Conservation (phyloP, 2,888 invertebrate genomes). For the Parelbella ahira region DNA sequence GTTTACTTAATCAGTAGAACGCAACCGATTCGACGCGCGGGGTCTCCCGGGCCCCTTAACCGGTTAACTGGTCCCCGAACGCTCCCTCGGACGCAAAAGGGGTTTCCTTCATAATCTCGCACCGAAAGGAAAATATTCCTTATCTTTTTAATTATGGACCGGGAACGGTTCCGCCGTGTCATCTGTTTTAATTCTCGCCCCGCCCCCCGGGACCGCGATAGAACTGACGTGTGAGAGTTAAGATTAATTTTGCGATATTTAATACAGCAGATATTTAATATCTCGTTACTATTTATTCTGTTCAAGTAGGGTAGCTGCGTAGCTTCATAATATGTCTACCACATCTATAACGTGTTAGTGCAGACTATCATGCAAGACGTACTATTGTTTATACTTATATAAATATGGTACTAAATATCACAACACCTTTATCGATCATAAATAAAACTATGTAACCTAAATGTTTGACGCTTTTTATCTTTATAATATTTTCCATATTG, state of each 20-base stretch:
- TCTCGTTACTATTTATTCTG: constrained; percentile 1
- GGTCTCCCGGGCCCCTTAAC: constrained; percentile 70
- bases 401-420: no score
- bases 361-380: no score
- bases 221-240: constrained; percentile 35
- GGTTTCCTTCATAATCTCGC: constrained; percentile 57
- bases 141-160: constrained; percentile 79
- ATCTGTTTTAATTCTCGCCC: constrained; percentile 75
- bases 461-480: no score
- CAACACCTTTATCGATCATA: no score
- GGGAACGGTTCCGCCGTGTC: constrained; percentile 67
- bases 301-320: neutral
- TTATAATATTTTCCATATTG: no score
- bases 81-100: constrained; percentile 48
- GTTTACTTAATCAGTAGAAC: constrained; percentile 78
- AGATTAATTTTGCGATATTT: constrained; percentile 31
- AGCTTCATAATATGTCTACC: no score
- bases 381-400: no score
- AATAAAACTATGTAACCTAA: no score
- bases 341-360: no score
- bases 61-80: constrained; percentile 60
- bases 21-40: constrained; percentile 56
- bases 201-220: constrained; percentile 55
- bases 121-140: constrained; percentile 70
- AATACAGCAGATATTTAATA: constrained; percentile 10